These are phyloP conservation scores for Glossophaga mutica DNA, from an alignment of 2,797 vertebrate species.

Conservation along the genomic window DNA sequence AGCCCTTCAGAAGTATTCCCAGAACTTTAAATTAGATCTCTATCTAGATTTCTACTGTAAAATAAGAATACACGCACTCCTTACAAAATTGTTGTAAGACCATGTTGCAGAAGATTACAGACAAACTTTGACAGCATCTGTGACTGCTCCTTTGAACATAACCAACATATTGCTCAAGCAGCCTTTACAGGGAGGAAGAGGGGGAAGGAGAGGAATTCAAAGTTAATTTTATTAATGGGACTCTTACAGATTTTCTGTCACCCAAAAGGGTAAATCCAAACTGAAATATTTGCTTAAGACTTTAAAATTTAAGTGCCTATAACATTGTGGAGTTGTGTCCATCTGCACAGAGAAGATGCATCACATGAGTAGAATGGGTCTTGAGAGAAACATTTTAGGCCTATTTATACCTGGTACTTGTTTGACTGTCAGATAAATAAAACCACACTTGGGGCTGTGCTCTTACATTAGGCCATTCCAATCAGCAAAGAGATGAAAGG, in stretches of 20 bases:
- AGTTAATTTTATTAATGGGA: neutral
- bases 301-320: neutral
- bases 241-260: neutral
- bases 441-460: constrained; percentile 48
- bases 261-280: neutral
- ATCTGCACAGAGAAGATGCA: neutral
- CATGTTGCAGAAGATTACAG: neutral
- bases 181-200: neutral
- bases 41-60: neutral
- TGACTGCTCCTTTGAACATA: neutral
- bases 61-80: neutral
- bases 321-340: neutral
- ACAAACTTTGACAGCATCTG: neutral
- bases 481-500: constrained; percentile 58
- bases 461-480: constrained; percentile 52
- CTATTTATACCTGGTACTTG: neutral
- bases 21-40: neutral
- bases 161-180: neutral
- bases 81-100: neutral
- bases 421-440: constrained; percentile 31
- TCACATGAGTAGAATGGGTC: neutral
- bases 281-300: neutral
- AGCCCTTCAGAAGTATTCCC: neutral
- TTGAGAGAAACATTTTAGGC: neutral
- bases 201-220: neutral